Conservation (phyloP, 2,888 invertebrate species). For the Nomada ruficornis region DNA sequence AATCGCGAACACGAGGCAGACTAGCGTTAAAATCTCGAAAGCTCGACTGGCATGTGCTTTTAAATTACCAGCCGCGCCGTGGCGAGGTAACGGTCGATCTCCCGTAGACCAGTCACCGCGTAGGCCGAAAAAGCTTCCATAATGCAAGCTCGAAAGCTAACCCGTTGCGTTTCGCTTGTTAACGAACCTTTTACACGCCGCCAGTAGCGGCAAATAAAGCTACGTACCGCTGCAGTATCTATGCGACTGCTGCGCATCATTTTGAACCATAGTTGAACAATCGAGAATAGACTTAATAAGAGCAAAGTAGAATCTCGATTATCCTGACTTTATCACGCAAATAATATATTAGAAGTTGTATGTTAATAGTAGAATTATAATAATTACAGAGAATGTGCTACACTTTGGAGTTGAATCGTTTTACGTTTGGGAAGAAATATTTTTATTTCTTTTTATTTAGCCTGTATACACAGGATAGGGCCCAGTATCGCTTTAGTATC, state of each 20-base stretch:
- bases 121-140: conserved; percentile 17
- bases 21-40: conserved; percentile 52
- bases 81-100: conserved; percentile 19
- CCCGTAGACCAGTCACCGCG: neutral
- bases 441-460: no score
- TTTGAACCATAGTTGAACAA: no score
- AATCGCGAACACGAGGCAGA: conserved; percentile 26
- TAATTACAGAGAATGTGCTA: no score
- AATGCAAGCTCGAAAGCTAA: neutral
- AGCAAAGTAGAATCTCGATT: no score
- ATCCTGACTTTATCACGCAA: no score
- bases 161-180: neutral
- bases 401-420: no score
- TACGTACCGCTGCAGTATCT: neutral
- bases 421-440: no score
- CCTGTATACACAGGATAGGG: no score
- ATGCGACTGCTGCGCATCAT: neutral
- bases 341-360: no score
- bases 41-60: conserved; percentile 55
- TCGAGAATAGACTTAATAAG: no score
- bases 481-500: no score
- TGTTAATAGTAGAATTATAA: no score
- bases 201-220: neutral
- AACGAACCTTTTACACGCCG: conserved; percentile 31
- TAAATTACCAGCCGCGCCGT: conserved; percentile 44